Evolutionary conservation across 2,113 vertebrate genomes (phyloP).

Genomic region (Herpailurus yagouaroundi): DNA sequence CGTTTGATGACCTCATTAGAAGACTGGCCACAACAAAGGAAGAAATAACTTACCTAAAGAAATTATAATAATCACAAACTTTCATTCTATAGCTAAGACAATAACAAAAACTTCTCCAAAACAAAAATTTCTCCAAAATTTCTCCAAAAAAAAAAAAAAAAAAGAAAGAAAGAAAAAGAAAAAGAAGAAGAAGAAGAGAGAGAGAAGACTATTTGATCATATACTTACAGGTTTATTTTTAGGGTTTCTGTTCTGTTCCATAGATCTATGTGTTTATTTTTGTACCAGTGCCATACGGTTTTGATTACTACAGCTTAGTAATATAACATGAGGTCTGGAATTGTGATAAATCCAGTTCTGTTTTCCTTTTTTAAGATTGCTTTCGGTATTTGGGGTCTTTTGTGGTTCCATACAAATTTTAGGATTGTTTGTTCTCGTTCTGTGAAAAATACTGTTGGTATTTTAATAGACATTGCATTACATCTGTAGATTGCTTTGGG

Average conservation of each 20-base stretch:
- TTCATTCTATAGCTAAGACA: background rate
- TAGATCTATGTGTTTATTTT: background rate
- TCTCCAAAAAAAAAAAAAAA: background rate
- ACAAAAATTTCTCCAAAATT: background rate
- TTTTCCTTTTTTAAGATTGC: background rate
- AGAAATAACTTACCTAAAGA: background rate
- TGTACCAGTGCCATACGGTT: background rate
- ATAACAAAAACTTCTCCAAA: background rate
- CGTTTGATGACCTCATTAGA: background rate
- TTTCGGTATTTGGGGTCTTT: background rate
- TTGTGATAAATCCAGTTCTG: background rate
- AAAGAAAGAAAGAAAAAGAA: background rate
- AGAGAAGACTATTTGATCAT: background rate
- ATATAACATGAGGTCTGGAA: background rate
- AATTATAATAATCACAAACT: background rate
- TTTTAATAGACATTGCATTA: background rate
- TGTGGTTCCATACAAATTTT: background rate
- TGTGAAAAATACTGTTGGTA: background rate
- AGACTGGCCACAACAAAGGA: background rate
- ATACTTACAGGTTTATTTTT: background rate
- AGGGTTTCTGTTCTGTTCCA: background rate
- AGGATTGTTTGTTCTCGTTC: background rate
- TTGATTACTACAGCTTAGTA: background rate
- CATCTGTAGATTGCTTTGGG: background rate
- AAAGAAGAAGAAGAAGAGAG: background rate